Conservation (phyloP, 2,113 vertebrate species). For the Atrichornis clamosus region DNA sequence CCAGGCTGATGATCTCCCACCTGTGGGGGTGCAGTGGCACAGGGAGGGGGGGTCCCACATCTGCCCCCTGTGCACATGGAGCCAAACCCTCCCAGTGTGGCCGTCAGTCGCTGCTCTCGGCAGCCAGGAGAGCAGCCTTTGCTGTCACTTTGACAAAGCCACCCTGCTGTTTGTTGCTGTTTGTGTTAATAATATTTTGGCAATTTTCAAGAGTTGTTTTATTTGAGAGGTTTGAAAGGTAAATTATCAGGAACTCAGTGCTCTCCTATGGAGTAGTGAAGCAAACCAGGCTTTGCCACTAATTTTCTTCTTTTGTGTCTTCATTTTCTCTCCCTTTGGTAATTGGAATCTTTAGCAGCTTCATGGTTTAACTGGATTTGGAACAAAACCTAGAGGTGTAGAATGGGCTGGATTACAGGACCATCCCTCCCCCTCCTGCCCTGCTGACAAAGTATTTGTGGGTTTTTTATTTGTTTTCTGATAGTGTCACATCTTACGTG, state of each 20-base stretch:
- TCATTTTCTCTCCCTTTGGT: not conserved
- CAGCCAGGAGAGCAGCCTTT: not conserved
- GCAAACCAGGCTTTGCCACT: not conserved
- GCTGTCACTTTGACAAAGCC: not conserved
- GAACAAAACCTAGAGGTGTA: not conserved
- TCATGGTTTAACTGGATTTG: not conserved
- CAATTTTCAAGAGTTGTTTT: not conserved
- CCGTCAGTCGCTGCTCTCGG: not conserved
- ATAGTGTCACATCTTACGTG: not conserved
- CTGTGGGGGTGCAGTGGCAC: fast-evolving
- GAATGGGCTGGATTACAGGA: not conserved
- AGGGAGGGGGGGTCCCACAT: not conserved
- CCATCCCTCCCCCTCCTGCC: not conserved
- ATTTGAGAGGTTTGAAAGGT: not conserved
- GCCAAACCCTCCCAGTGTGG: fast-evolving
- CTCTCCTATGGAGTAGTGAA: not conserved
- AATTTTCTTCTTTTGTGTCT: not conserved
- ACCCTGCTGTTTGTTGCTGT: constrained; percentile 12
- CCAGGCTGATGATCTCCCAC: not conserved
- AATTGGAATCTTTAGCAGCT: not conserved
- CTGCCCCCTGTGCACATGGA: fast-evolving
- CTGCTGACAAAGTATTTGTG: not conserved
- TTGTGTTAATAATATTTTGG: not conserved
- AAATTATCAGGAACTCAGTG: not conserved
- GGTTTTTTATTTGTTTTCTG: not conserved